These are phyloP conservation scores for Protodeltote pygarga DNA, from an alignment of 2,888 invertebrate species.

Conservation along the genomic window DNA sequence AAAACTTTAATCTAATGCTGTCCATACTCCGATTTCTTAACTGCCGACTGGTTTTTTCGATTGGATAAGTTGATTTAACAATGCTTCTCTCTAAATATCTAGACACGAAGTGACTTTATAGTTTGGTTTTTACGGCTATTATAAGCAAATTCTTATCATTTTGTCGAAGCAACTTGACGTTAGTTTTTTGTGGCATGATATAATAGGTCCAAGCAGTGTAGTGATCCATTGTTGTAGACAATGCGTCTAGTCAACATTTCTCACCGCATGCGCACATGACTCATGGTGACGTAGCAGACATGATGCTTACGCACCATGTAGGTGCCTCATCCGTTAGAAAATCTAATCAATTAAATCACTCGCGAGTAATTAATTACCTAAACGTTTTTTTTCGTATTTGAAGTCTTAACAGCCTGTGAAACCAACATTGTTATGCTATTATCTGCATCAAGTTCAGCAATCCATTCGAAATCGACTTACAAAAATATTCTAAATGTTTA, in stretches of 20 bases:
- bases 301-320: conserved; percentile 69
- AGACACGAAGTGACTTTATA: conserved; percentile 17
- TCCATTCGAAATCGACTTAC: conserved; percentile 40
- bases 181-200: conserved; percentile 75
- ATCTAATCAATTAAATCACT: conserved; percentile 53
- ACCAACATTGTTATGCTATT: conserved; percentile 20
- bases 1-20: too few species aligned
- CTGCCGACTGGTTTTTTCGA: too few species aligned
- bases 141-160: conserved; percentile 45
- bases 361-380: conserved; percentile 49
- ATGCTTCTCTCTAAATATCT: conserved; percentile 4
- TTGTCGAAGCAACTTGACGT: conserved; percentile 59
- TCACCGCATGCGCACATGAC: conserved; percentile 73
- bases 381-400: conserved; percentile 36
- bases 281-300: conserved; percentile 73
- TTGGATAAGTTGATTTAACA: conserved; percentile 4
- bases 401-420: conserved; percentile 6
- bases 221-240: conserved; percentile 82
- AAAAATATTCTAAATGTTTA: conserved; percentile 42
- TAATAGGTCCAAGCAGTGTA: conserved; percentile 78
- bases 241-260: conserved; percentile 80
- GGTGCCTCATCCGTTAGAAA: conserved; percentile 61
- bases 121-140: conserved; percentile 26
- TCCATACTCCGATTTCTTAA: too few species aligned
- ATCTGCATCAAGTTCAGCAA: conserved; percentile 24